phyloP scores from a whole-genome alignment of 2,113 vertebrate species.

The Hirundichthys speculiger region DNA sequence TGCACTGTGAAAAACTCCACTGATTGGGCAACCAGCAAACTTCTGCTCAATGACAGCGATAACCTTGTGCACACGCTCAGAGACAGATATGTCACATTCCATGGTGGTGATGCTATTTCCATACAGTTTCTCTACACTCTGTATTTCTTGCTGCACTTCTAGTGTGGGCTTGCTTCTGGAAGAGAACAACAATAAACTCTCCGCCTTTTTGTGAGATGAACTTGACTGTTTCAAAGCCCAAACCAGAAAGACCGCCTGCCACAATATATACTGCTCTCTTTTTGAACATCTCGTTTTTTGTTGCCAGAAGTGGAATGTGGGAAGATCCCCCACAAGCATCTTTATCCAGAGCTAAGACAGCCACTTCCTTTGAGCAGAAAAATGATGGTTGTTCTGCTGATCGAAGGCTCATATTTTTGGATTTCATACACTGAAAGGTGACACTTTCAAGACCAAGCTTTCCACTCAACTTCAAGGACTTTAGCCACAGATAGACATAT shows the following conservation, averaged over 20 bases:
- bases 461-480: conserved; percentile 70
- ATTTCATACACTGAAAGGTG: conserved; percentile 61
- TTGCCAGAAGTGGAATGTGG: conserved; percentile 71
- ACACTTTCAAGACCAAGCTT: conserved; percentile 56
- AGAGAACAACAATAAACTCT: conserved; percentile 77
- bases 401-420: conserved; percentile 17
- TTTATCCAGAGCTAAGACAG: conserved; percentile 69
- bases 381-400: conserved; percentile 71
- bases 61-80: conserved; percentile 71
- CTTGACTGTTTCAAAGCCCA: conserved; percentile 89
- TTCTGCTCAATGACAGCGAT: conserved; percentile 65
- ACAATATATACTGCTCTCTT: conserved; percentile 84
- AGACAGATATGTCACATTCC: conserved; percentile 79
- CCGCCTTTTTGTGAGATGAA: conserved; percentile 86
- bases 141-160: conserved; percentile 78
- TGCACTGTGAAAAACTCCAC: conserved; percentile 89
- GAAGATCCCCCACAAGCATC: conserved; percentile 48
- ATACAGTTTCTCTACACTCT: conserved; percentile 70
- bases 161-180: conserved; percentile 77
- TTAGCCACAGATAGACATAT: conserved; percentile 78
- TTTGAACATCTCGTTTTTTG: conserved; percentile 75
- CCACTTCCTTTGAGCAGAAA: conserved; percentile 72
- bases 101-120: conserved; percentile 69
- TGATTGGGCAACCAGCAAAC: conserved; percentile 77
- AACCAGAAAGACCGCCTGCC: conserved; percentile 84